Percentiles rank a stretch among this genome's conserved stretches.
phyloP scores from a whole-genome alignment of 2,797 vertebrate species.

The Galagoides demidoff region DNA sequence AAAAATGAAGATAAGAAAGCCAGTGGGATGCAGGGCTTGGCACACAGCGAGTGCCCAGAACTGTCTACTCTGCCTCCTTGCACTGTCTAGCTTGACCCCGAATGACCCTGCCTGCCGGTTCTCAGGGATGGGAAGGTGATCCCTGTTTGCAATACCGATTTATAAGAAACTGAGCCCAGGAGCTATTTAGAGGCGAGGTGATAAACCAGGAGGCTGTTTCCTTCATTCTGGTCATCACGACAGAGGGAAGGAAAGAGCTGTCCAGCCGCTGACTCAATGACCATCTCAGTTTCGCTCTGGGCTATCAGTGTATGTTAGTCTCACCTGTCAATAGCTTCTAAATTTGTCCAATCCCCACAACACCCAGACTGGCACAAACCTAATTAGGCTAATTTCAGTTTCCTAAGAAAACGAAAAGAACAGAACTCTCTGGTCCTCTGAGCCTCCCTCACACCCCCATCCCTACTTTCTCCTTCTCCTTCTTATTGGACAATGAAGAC shows the following conservation, averaged over 20 bases:
- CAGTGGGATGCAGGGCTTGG: background rate
- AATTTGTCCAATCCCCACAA: constrained; percentile 65
- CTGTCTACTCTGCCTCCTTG: background rate
- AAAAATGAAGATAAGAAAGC: background rate
- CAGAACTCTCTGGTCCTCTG: background rate
- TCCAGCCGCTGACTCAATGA: constrained; percentile 75
- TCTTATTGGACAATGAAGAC: background rate
- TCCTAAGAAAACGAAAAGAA: constrained; percentile 37
- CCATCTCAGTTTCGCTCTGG: constrained; percentile 59
- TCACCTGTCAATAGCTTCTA: constrained; percentile 76
- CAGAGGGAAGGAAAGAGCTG: background rate
- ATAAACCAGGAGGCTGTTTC: constrained; percentile 53
- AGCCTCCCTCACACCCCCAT: background rate
- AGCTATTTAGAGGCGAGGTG: constrained; percentile 77
- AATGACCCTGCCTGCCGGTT: background rate
- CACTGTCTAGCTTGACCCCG: background rate
- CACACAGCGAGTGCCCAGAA: background rate
- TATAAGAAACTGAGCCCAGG: constrained; percentile 64
- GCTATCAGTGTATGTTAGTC: background rate
- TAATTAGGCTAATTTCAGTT: constrained; percentile 74
- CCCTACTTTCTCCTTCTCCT: background rate
- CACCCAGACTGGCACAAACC: constrained; percentile 15
- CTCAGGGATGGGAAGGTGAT: constrained; percentile 61
- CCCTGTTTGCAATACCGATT: constrained; percentile 46
- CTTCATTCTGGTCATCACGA: constrained; percentile 7